Evolutionary conservation across 1,140 invertebrate species (phyloP).

Genomic region (Chrysopa pallens): DNA sequence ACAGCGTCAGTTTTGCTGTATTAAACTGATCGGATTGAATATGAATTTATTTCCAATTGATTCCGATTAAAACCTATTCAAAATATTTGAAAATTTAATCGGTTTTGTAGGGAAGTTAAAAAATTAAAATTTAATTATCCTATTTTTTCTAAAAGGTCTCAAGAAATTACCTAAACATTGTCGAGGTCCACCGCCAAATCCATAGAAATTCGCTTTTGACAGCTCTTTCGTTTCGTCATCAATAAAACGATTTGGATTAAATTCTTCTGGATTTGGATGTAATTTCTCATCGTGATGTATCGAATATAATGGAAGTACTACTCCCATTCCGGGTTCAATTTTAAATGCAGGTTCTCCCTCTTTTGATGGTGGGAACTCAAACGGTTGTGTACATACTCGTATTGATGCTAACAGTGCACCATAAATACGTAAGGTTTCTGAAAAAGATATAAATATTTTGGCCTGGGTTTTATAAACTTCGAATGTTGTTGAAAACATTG

Average conservation of each 20-base stretch:
- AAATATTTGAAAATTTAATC: no score
- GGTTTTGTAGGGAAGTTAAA: no score
- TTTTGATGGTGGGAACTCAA: conserved; percentile 8
- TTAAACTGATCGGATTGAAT: no score
- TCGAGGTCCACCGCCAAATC: conserved; percentile 32
- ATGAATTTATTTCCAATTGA: no score
- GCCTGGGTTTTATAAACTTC: no score
- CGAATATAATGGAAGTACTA: conserved; percentile 14
- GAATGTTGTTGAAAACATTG: no score
- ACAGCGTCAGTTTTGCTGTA: no score
- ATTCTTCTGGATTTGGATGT: conserved; percentile 33
- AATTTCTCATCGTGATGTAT: conserved; percentile 19
- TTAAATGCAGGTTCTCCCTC: background rate
- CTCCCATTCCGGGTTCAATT: conserved; percentile 13
- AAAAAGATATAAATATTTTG: no score
- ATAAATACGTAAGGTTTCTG: conserved; percentile 17
- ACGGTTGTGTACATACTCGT: conserved; percentile 14
- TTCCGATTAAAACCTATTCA: no score
- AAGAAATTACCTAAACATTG: conserved; percentile 30
- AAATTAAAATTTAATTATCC: no score
- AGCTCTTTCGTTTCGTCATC: conserved; percentile 10
- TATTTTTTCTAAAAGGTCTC: no score
- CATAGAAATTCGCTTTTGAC: conserved; percentile 22
- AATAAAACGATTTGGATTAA: conserved; percentile 36
- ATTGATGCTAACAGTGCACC: conserved; percentile 14